phyloP scores from a whole-genome alignment of 2,888 invertebrate species.

The Allygus modestus region DNA sequence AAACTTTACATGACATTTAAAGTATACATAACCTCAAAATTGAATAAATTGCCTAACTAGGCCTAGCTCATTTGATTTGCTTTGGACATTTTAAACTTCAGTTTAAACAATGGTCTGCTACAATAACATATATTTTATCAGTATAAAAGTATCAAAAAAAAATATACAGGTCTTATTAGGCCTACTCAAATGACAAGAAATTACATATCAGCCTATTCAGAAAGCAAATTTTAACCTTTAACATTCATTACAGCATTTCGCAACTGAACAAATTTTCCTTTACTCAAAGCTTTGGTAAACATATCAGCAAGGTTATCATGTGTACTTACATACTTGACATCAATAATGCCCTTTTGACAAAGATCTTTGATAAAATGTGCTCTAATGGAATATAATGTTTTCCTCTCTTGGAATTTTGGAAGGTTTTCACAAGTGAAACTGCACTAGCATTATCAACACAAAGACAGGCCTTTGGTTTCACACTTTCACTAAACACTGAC shows the following conservation, averaged over 20 bases:
- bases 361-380: slow-evolving; percentile 45
- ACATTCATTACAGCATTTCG: neutral
- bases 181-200: too few relatives aligned
- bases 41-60: too few relatives aligned
- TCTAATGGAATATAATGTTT: slow-evolving; percentile 46
- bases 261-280: slow-evolving; percentile 31
- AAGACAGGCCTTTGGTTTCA: neutral
- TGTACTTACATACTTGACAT: slow-evolving; percentile 34
- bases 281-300: slow-evolving; percentile 49
- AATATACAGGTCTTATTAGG: too few relatives aligned
- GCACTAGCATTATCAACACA: neutral
- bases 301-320: slow-evolving; percentile 28
- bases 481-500: slow-evolving; percentile 3
- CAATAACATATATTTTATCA: too few relatives aligned
- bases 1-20: too few relatives aligned
- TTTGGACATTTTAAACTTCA: too few relatives aligned
- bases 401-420: neutral
- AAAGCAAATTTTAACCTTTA: too few relatives aligned
- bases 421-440: neutral
- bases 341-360: slow-evolving; percentile 27
- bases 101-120: too few relatives aligned
- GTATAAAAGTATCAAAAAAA: too few relatives aligned
- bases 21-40: too few relatives aligned
- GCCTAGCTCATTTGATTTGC: too few relatives aligned
- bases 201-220: too few relatives aligned